phyloP scores from a whole-genome alignment of 2,888 invertebrate genomes.

The Pardosa pseudoannulata region DNA sequence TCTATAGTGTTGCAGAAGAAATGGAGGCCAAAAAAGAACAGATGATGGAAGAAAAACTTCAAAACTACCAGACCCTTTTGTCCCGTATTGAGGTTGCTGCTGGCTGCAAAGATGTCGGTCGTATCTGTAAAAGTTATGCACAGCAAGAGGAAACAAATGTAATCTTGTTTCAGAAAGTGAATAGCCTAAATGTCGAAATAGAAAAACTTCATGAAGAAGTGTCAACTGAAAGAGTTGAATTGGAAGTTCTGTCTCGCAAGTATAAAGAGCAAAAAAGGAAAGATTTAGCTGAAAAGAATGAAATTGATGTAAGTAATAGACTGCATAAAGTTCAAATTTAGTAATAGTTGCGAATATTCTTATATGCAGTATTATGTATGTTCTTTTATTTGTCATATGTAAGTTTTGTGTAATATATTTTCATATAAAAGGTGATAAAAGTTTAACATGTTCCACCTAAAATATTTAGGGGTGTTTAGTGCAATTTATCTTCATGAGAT shows the following conservation, averaged over 20 bases:
- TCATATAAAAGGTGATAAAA: too few species aligned
- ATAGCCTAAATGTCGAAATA: slow-evolving; percentile 54
- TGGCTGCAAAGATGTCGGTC: slow-evolving; percentile 41
- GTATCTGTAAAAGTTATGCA: slow-evolving; percentile 43
- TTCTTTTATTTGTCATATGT: too few species aligned
- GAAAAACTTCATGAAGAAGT: slow-evolving; percentile 56
- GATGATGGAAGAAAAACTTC: slow-evolving; percentile 38
- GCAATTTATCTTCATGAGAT: too few species aligned
- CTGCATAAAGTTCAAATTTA: too few species aligned
- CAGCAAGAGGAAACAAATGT: slow-evolving; percentile 48
- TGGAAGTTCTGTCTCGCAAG: slow-evolving; percentile 28
- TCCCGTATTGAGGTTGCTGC: slow-evolving; percentile 39
- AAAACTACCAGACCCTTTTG: slow-evolving; percentile 24
- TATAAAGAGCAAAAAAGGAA: slow-evolving; percentile 63
- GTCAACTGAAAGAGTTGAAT: slow-evolving; percentile 21
- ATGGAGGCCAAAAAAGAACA: slow-evolving; percentile 36
- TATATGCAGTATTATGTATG: too few species aligned
- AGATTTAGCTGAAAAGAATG: slow-evolving; percentile 52
- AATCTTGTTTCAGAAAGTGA: slow-evolving; percentile 45
- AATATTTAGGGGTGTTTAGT: too few species aligned
- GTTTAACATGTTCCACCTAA: too few species aligned
- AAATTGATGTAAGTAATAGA: slow-evolving; percentile 50
- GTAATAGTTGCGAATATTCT: too few species aligned
- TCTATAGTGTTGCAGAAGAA: slow-evolving; percentile 30
- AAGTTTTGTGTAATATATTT: too few species aligned